Conservation (phyloP, 2,888 invertebrate genomes). For the Ormyrus pomaceus region DNA sequence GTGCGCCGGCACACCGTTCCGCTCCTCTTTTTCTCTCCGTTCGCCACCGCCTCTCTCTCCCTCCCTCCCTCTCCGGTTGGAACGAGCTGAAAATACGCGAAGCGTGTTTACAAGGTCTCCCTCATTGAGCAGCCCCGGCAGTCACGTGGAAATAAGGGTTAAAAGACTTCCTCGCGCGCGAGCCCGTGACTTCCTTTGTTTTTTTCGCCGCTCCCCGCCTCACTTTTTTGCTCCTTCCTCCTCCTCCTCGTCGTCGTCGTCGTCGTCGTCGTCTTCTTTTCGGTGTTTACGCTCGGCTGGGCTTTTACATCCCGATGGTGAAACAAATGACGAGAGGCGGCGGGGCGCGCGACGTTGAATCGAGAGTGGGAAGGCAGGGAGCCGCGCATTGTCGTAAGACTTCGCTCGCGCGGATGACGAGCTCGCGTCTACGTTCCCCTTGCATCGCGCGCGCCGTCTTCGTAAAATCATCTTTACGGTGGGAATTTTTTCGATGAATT, state of each 20-base stretch:
- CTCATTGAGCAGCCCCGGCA: slow-evolving; percentile 37
- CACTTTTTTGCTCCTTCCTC: background rate
- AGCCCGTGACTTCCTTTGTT: slow-evolving; percentile 10
- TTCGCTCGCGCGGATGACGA: background rate
- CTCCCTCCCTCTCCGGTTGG: background rate
- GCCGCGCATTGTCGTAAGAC: slow-evolving; percentile 2
- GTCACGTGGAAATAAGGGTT: slow-evolving; percentile 45
- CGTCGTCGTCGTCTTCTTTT: slow-evolving; percentile 15
- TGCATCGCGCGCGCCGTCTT: too few species aligned
- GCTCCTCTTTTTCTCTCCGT: background rate
- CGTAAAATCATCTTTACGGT: too few species aligned
- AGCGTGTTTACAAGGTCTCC: slow-evolving; percentile 47
- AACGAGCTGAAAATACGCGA: slow-evolving; percentile 35
- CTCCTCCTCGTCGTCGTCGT: background rate
- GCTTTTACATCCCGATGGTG: slow-evolving; percentile 15
- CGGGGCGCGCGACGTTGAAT: background rate
- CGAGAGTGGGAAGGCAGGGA: background rate
- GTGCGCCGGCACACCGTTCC: background rate
- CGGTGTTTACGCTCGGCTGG: slow-evolving; percentile 18
- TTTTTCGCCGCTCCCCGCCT: background rate
- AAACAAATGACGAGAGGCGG: slow-evolving; percentile 14
- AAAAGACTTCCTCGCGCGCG: slow-evolving; percentile 33
- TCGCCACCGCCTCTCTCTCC: background rate
- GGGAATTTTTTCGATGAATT: too few species aligned
- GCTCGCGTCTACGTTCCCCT: too few species aligned